Base-by-base conservation (phyloP, 2,888 invertebrate genomes). In the Labia minor region DNA sequence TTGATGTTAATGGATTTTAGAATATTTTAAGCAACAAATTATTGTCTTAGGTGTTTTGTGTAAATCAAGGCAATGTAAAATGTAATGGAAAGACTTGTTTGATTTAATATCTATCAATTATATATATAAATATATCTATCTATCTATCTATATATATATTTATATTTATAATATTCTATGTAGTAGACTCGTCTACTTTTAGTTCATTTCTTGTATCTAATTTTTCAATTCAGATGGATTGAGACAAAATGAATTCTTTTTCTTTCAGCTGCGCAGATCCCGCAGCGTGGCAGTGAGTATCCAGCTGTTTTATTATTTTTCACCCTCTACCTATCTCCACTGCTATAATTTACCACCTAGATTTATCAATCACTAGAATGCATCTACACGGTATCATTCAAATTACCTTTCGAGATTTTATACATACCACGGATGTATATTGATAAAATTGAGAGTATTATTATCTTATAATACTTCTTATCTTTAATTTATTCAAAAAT, bases 211-310 rank as follows among this genome's bases (percentile, higher is more conserved):
- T 21, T 64, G 26, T 19, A 8, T 64, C 14, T 33, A 66, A 61
- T 66, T 63, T 26, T 66, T 65, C 37, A 49, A 62, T 65, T 66
- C 37, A 67, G 62, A 64, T 65, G 37, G 62, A 33, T 26, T 49
- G 49, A 49, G n/a, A 49, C 49, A 49, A 49, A 49, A 16, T 14
- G 2, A 49, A 61, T 74, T 76, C 77, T 79, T 78, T 82, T 82
- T 83, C 83, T 86, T 88, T 74, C 87, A 89, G 89, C 89, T 86
- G 89, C 89, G 80, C 89, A 90, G 87, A 89, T 90, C 78, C 89
- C 89, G 78, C 89, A 89, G 84, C 88, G 89, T 84, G 89, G 88
- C 86, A 89, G 90, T 90, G 82, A 89, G 90, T 89, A 85, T 79
- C 72, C 70, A 69, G 72, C 66, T 11, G 49, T n/a, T 49, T 49